Evolutionary conservation across 2,113 vertebrate genomes (phyloP), one percentile per base, ranked within the genome.

Genomic region (Chrysochloris asiatica): DNA sequence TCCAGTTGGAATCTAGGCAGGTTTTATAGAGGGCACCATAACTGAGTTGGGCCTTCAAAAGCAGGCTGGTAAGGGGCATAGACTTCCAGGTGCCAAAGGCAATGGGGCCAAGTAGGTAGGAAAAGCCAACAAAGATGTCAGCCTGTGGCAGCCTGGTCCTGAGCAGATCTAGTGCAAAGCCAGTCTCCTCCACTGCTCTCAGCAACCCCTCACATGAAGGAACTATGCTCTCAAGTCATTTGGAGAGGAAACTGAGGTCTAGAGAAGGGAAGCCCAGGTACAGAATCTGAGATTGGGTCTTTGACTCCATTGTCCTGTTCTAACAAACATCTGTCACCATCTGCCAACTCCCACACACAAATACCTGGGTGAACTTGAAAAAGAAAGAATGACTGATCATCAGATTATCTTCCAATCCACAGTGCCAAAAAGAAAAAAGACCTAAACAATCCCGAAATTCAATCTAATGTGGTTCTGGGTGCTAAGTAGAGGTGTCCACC

Each of bases 381-480:
- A 88, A 92, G 65, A 91, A 59, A 73, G 56, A 85, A 93, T 92
- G 93, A 96, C 95, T 94, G 95, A 95, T 93, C 93, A 96, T 93
- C 72, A 28, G 45, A 97, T 96, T 93, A 96, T 92, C 91, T 97
- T 87, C 86, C 69, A 91, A 97, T 90, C 94, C 92, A 96, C 95
- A 95, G 88, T 97, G 93, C 95, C 72, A 95, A 88, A 67, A 81
- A 97, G 95, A 97, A 90, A 95, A 97, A 96, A 92, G 90, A 94
- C 92, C 88, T 59, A 95, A 97, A 96, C 88, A 96, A 89, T 95
- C 82, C 30, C 91, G 90, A 97, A 97, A 97, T 97, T 95, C 97
- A 97, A 94, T 95, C 88, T 96, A 95, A 96, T 88, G 85, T 95
- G 94, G 92, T 97, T 96, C 89, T 93, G 85, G 88, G 93, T 67